These are phyloP conservation scores for Montipora capricornis DNA, from an alignment of 64 coral and sea anemone species.

Conservation along the genomic window DNA sequence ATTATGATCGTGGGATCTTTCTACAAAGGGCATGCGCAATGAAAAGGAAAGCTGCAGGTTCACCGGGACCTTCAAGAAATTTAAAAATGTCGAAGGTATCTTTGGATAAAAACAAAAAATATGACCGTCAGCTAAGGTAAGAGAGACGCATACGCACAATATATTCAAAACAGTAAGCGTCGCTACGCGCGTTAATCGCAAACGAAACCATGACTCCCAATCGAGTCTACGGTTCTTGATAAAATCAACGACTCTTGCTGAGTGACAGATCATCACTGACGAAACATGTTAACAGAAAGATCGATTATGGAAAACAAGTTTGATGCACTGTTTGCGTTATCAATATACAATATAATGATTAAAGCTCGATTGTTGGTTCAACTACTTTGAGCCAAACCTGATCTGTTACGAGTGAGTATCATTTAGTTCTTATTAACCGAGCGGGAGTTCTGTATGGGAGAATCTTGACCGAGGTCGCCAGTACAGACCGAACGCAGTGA, in stretches of 20 bases:
- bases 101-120: slow-evolving; percentile 96
- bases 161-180: neutral
- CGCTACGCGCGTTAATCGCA: neutral
- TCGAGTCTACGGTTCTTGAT: neutral
- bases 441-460: too few relatives aligned
- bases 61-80: slow-evolving; percentile 81
- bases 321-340: neutral
- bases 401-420: too few relatives aligned
- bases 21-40: slow-evolving; percentile 81
- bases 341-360: too few relatives aligned
- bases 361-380: too few relatives aligned
- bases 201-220: neutral
- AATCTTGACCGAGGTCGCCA: too few relatives aligned
- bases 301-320: neutral
- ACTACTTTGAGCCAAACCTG: too few relatives aligned
- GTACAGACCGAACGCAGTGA: too few relatives aligned
- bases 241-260: neutral
- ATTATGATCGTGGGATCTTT: neutral
- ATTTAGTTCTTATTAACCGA: too few relatives aligned
- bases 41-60: slow-evolving; percentile 91
- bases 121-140: slow-evolving; percentile 95
- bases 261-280: neutral
- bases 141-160: slow-evolving; percentile 4
- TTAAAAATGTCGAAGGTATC: slow-evolving; percentile 92
- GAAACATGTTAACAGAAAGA: neutral